Base-by-base conservation (phyloP, 1,140 invertebrate genomes). In the Heliothis subflexa region DNA sequence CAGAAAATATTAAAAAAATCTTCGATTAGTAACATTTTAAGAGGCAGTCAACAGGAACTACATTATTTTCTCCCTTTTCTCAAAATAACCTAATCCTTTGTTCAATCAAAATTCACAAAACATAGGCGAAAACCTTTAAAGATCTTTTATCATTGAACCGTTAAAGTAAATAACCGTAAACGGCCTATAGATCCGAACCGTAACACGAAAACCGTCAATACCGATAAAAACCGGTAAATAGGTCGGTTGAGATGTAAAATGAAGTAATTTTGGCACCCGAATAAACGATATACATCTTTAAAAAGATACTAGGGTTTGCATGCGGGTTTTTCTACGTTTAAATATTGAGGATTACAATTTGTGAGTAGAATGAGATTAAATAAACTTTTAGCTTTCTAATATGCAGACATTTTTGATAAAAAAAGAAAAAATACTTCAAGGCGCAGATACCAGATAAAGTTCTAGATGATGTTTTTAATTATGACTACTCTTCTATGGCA, bases 131-230 rank as follows among this genome's bases (percentile, higher is more conserved):
- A 18, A 1, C 28, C n/a, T 64, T 66, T 11, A 2, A 13, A n/a
- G 12, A 21, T 28, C 25, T 50, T 50, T 49, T 68, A 68, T 52
- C 64, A 28, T 18, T 13, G 10, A 9, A 68, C 18, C 47, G 14
- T 68, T 50, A 50, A 68, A 25, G 11, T 68, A 52, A 68, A 68
- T 18, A 47, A 16, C 16, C 3, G 28, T 25, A 25, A 68, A 68
- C 64, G 45, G 14, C 9, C 14, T 14, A 25, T 50, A 49, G 47
- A 50, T 52, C 47, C 40, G 9, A 0, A 50, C 18, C 21, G 21
- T 25, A 68, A 68, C 45, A 49, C 16, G 12, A 25, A 50, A 68
- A 50, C 47, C 47, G 3, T 25, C 45, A 50, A 25, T 28, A 18
- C 50, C 47, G 18, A 47, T 68, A 52, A 16, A 21, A 25, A 68